A percentile compares a stretch with the other conserved stretches of the same genome.
These are phyloP conservation scores for Caenorhabditis sulstoni DNA, from an alignment of 2,888 invertebrate species.

Conservation along the genomic window DNA sequence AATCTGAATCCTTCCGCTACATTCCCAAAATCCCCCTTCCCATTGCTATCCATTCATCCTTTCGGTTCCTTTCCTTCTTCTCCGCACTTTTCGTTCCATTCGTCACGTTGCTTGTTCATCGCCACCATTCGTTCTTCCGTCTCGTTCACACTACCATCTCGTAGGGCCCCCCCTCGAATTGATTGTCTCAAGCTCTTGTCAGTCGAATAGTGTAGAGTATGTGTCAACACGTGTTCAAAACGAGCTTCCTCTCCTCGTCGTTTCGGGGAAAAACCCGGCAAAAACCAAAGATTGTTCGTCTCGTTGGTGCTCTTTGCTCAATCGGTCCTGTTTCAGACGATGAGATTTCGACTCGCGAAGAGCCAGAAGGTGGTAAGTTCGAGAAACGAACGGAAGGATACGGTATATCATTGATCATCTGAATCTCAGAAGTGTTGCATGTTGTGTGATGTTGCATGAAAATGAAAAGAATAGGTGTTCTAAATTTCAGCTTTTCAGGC, in stretches of 20 bases:
- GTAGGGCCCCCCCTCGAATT: conserved; percentile 21
- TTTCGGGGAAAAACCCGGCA: conserved; percentile 18
- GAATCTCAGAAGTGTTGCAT: conserved; percentile 54
- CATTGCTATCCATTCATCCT: too few relatives aligned
- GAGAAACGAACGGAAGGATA: conserved; percentile 14
- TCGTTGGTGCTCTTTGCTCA: not conserved
- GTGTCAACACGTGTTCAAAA: conserved; percentile 61
- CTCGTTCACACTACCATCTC: conserved; percentile 35
- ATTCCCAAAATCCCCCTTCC: too few relatives aligned
- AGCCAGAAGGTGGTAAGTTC: conserved; percentile 40
- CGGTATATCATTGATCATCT: conserved; percentile 45
- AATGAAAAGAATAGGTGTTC: not conserved
- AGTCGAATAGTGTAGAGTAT: conserved; percentile 55
- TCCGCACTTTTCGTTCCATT: not conserved
- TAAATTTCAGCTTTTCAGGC: conserved; percentile 30
- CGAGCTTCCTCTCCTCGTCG: conserved; percentile 5
- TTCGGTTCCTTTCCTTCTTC: too few relatives aligned
- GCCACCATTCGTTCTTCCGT: conserved; percentile 19
- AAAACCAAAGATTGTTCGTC: conserved; percentile 46
- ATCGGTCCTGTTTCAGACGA: conserved; percentile 18
- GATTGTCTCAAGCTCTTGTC: conserved; percentile 44
- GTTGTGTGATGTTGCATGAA: conserved; percentile 35
- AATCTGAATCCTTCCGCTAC: too few relatives aligned
- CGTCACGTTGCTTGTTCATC: not conserved
- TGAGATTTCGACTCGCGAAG: not conserved